These are phyloP conservation scores for Pterostichus madidus DNA, from an alignment of 2,888 invertebrate genomes.

Conservation along the genomic window DNA sequence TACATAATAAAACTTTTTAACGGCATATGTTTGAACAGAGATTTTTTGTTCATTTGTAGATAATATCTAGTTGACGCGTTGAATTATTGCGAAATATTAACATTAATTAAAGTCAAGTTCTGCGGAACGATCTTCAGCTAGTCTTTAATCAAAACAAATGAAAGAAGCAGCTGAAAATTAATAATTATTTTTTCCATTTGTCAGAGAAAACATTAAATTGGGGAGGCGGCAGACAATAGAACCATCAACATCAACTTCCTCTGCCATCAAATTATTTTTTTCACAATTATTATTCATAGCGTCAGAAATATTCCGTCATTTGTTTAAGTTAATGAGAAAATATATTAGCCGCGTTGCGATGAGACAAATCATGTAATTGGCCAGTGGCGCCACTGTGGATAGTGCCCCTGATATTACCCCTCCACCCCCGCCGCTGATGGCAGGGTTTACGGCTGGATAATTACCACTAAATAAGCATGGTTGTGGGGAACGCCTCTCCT, in stretches of 20 bases:
- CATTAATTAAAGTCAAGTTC: slow-evolving; percentile 50
- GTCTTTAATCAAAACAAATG: slow-evolving; percentile 48
- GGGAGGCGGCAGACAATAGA: slow-evolving; percentile 32
- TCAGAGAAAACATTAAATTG: slow-evolving; percentile 46
- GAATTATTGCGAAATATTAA: slow-evolving; percentile 37
- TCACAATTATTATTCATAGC: slow-evolving; percentile 73
- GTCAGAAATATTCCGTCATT: slow-evolving; percentile 71
- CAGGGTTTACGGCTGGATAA: slow-evolving; percentile 23
- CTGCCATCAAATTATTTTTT: slow-evolving; percentile 70
- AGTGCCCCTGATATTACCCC: slow-evolving; percentile 56
- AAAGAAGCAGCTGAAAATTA: slow-evolving; percentile 45
- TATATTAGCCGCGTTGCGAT: slow-evolving; percentile 70
- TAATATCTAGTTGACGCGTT: slow-evolving; percentile 32
- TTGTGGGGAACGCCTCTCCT: slow-evolving; percentile 4
- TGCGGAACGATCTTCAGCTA: slow-evolving; percentile 27
- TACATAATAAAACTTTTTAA: not conserved
- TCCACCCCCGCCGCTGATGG: slow-evolving; percentile 38
- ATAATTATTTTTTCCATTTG: slow-evolving; percentile 57
- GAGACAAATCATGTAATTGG: slow-evolving; percentile 74
- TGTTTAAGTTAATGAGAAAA: slow-evolving; percentile 73
- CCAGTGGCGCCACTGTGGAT: slow-evolving; percentile 72
- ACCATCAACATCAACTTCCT: not conserved
- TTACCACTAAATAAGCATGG: slow-evolving; percentile 57
- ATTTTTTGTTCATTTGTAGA: slow-evolving; percentile 3
- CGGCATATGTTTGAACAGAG: not conserved